phyloP scores from a whole-genome alignment of 92 coral and sea anemone species.

The Galaxea fascicularis region DNA sequence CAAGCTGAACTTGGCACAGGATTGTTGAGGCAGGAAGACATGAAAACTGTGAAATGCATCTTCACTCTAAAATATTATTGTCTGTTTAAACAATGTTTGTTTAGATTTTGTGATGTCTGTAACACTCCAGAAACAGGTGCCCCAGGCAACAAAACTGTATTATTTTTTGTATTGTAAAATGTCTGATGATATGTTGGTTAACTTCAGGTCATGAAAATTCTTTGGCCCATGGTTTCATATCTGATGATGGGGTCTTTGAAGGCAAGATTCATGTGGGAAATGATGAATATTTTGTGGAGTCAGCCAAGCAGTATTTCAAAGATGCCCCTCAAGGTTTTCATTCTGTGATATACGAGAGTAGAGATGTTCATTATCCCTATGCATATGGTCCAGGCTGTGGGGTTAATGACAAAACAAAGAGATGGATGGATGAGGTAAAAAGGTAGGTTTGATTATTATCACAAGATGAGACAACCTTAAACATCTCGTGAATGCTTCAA shows the following conservation, averaged over 20 bases:
- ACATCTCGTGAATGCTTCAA: no score
- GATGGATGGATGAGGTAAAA: conserved; percentile 88
- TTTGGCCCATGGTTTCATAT: conserved; percentile 89
- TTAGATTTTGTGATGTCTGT: no score
- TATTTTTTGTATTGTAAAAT: not conserved
- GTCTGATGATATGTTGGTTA: not conserved
- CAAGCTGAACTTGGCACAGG: no score
- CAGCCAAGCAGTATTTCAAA: conserved; percentile 80
- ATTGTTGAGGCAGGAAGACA: no score
- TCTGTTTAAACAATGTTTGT: no score
- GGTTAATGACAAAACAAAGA: conserved; percentile 70
- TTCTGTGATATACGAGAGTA: conserved; percentile 88
- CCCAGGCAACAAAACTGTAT: no score
- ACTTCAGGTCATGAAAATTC: conserved; percentile 75
- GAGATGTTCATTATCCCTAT: conserved; percentile 85
- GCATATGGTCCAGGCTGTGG: conserved; percentile 86
- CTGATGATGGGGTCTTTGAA: conserved; percentile 83
- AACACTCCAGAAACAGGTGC: no score
- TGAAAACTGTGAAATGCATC: no score
- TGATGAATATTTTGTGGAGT: conserved; percentile 89
- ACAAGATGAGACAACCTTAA: not conserved
- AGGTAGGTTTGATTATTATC: not conserved
- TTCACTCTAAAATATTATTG: no score
- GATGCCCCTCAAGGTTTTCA: conserved; percentile 78
- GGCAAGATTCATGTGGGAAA: conserved; percentile 87